These are phyloP conservation scores for Netelia virgata DNA, from an alignment of 2,888 invertebrate species.

Conservation along the genomic window DNA sequence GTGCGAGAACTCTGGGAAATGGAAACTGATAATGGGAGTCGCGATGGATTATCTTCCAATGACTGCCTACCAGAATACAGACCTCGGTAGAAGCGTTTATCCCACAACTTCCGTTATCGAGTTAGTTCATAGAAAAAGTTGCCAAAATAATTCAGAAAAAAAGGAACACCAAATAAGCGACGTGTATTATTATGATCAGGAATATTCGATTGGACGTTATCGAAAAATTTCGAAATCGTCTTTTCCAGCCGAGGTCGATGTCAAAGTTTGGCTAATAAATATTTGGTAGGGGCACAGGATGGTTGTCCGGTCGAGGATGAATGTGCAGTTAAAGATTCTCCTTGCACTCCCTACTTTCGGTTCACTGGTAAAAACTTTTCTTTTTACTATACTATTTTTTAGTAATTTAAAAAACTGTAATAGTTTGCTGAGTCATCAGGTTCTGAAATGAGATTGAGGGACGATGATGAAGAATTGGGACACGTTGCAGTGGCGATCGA, in stretches of 20 bases:
- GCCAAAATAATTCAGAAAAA: background rate
- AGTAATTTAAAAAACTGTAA: background rate
- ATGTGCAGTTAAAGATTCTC: slow-evolving; percentile 34
- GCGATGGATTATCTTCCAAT: slow-evolving; percentile 86
- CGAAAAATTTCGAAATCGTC: slow-evolving; percentile 70
- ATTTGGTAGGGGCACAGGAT: slow-evolving; percentile 62
- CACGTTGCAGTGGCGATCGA: slow-evolving; percentile 85
- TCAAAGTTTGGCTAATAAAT: slow-evolving; percentile 62
- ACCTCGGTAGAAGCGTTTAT: slow-evolving; percentile 83
- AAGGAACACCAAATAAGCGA: slow-evolving; percentile 1
- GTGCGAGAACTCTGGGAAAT: slow-evolving; percentile 81
- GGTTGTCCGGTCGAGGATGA: slow-evolving; percentile 7
- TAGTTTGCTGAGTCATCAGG: slow-evolving; percentile 69
- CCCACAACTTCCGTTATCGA: slow-evolving; percentile 71
- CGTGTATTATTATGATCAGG: slow-evolving; percentile 53
- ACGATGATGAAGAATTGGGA: slow-evolving; percentile 85
- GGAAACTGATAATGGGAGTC: slow-evolving; percentile 83
- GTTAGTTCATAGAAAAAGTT: slow-evolving; percentile 62
- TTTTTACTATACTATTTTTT: background rate
- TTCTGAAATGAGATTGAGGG: slow-evolving; percentile 80
- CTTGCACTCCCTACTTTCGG: slow-evolving; percentile 47
- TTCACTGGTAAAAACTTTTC: slow-evolving; percentile 61
- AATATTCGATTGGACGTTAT: slow-evolving; percentile 68
- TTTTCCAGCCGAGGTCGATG: slow-evolving; percentile 71
- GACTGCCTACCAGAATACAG: slow-evolving; percentile 86